Evolutionary conservation across 2,888 invertebrate genomes (phyloP), one percentile per base, ranked within the genome.

Genomic region (Lepidonotus clava): DNA sequence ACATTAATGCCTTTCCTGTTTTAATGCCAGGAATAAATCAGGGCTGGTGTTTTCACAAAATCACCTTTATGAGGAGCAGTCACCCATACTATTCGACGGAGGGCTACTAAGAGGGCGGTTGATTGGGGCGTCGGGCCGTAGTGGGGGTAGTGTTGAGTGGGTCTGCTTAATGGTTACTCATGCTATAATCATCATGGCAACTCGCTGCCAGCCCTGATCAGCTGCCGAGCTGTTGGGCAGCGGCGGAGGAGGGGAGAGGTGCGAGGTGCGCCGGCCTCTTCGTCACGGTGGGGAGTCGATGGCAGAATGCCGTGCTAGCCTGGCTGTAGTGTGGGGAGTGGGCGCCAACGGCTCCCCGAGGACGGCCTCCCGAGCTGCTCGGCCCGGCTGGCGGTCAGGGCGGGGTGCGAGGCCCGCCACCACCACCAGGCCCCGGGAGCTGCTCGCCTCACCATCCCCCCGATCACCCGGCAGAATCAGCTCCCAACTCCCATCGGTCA

Each of bases 271-370:
- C n/a, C 28, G 28, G 80, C 46, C 34, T 28, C 28, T 80, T 32
- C 80, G 80, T 28, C 80, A 80, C 80, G 51, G 46, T 28, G 46
- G 80, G 46, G 32, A 41, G 80, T 41, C 46, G 32, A 80, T 80
- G 80, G 80, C 51, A 80, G 46, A 80, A 80, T 80, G 80, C 80
- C 80, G 80, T 80, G 80, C 80, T 41, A 41, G 80, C 80, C 28
- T 51, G n/a, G n/a, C n/a, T n/a, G n/a, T n/a, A 51, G 51, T 80
- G 80, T 80, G 46, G 41, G 71, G 71, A 71, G 21, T 18, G n/a
- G 36, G 71, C 71, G 71, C 51, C 80, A 80, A 80, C 80, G 80
- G 51, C 80, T 46, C 80, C 80, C 28, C 28, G 32, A 32, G 80
- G 80, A 41, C 11, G n/a, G n/a, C 46, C 18, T 14, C 38, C 21